Evolutionary conservation across 2,888 invertebrate genomes (phyloP), one percentile per base, ranked within the genome.

Genomic region (Tromatobia lineatoria): DNA sequence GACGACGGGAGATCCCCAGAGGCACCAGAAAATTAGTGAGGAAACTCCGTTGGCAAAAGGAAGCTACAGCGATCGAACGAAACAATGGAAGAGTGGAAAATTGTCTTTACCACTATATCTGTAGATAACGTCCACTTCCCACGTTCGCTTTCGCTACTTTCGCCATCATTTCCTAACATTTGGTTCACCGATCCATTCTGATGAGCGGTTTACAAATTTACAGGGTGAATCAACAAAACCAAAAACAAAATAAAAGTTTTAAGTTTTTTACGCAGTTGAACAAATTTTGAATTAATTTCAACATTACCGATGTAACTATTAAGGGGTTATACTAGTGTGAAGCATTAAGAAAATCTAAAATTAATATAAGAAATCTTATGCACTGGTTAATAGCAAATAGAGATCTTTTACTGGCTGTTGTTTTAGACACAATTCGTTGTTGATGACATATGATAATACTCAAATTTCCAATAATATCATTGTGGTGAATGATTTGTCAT

Each of bases 21-120:
- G 89, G 89, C 90, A 88, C 88, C 88, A 88, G 89, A 88, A 90
- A 90, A 90, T 90, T 91, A 91, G 88, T 89, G 86, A 87, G 86
- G 90, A 86, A 91, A 90, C 87, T 89, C 85, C 71, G 57, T 80
- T 47, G 73, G n/a, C n/a, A 66, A 79, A 74, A 82, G 85, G 82
- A 83, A 76, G 83, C 84, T 83, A 84, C 85, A 84, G 85, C 86
- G 84, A 88, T 89, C 88, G 87, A 87, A 87, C 81, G 83, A 85
- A 89, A 90, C 90, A 90, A 89, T 89, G 90, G 87, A 82, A 80
- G 76, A 83, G 77, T 80, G 85, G 70, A 69, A 80, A 45, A 38
- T 75, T 85, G 86, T 90, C 87, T 89, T 87, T 87, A 87, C 87
- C 82, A 84, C 87, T 88, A 85, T 79, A 69, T 59, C 52, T 45